Percentiles rank a stretch among this genome's conserved stretches.
These are phyloP conservation scores for Gallirallus australis DNA, from an alignment of 2,797 vertebrate genomes.

Conservation along the genomic window DNA sequence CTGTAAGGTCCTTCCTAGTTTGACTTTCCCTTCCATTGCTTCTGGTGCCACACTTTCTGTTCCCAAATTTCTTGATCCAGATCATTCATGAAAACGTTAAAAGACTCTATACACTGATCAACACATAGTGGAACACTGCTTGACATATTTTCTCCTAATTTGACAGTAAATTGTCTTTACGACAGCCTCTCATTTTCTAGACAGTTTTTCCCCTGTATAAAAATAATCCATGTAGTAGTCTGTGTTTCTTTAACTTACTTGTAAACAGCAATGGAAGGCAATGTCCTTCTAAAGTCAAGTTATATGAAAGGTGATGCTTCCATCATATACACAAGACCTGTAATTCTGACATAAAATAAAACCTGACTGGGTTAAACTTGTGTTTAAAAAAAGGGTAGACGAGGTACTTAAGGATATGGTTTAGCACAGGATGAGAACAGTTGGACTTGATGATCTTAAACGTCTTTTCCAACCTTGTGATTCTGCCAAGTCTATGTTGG, in stretches of 20 bases:
- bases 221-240: neutral
- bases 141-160: neutral
- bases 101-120: neutral
- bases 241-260: neutral
- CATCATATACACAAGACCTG: neutral
- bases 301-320: neutral
- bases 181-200: neutral
- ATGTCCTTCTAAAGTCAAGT: neutral
- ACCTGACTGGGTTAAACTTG: neutral
- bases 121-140: neutral
- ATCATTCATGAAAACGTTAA: neutral
- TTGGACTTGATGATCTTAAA: too few relatives aligned
- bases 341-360: neutral
- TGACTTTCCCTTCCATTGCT: neutral
- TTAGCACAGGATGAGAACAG: too few relatives aligned
- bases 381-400: too few relatives aligned
- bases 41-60: neutral
- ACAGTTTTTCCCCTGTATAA: neutral
- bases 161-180: neutral
- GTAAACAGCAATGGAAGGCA: neutral
- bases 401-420: too few relatives aligned
- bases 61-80: neutral
- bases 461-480: too few relatives aligned
- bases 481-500: neutral
- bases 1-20: neutral